Evolutionary conservation across 2,888 invertebrate genomes (phyloP), one percentile per base, ranked within the genome.

Genomic region (Augiades crinisus): DNA sequence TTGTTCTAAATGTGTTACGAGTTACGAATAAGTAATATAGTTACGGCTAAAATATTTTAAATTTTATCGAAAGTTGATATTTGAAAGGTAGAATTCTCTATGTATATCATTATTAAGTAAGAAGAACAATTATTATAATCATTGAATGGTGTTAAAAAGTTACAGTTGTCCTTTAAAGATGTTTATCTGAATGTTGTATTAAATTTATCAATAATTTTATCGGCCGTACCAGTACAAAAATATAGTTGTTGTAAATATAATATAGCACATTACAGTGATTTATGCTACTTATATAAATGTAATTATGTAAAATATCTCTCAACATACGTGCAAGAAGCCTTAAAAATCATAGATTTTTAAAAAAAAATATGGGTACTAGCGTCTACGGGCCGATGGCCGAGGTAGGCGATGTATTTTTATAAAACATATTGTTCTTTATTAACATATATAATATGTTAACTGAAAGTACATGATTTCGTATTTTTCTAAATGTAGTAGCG

Each of bases 331-430:
- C 82, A 83, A 86, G 68, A 79, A 84, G 87, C 87, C 86, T 89
- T 89, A 85, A 88, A 86, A 86, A 87, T 86, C 86, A 75, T 81
- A 86, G 87, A 87, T 87, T 87, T 88, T 87, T 86, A 81, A 84
- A 72, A 84, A 72, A 63, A 72, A 70, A 76, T 69, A 80, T 85
- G 81, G 84, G 84, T 84, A 85, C 85, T 86, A 86, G 85, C 79
- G 81, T 78, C 85, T 79, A 70, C 75, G 74, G 81, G 78, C 76
- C 69, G 59, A 69, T 65, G 78, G 80, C 72, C 80, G 74, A 70
- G 61, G 68, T 68, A 77, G 83, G 77, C 81, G 76, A 86, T 87
- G 86, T 88, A 88, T 88, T 88, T 88, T 88, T 88, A 85, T 87
- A 87, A 83, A 85, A 73, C 80, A 84, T 87, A 86, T 88, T 86